Percentiles rank a stretch among this genome's conserved stretches.
These are phyloP conservation scores for Trichonephila inaurata DNA, from an alignment of 1,140 invertebrate genomes.

Conservation along the genomic window DNA sequence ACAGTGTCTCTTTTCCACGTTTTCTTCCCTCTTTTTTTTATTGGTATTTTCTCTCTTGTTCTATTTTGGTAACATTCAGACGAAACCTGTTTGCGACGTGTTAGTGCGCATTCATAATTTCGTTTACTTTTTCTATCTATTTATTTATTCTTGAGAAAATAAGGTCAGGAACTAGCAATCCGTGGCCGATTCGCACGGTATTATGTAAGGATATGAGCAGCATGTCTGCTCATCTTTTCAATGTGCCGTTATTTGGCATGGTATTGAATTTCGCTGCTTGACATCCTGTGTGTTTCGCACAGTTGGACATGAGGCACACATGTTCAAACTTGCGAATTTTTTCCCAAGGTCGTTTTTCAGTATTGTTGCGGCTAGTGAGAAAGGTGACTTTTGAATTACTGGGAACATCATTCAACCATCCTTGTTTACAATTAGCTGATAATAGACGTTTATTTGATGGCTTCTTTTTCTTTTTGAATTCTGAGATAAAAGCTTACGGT, in stretches of 20 bases:
- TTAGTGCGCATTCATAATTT: neutral
- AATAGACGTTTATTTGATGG: neutral
- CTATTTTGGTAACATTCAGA: constrained; percentile 5
- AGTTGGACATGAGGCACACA: neutral
- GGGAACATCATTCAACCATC: neutral
- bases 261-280: neutral
- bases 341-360: neutral
- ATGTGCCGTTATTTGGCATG: neutral
- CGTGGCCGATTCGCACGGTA: neutral
- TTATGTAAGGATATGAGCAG: neutral
- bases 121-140: neutral
- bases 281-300: neutral
- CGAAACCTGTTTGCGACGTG: constrained; percentile 5
- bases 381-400: neutral
- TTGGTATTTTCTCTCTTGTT: neutral
- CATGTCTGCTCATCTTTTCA: neutral
- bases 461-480: no score
- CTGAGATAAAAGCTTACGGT: no score
- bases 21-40: neutral
- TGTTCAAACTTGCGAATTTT: neutral
- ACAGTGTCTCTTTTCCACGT: neutral
- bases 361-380: no score
- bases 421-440: neutral
- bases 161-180: neutral
- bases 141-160: neutral